Percentiles rank a stretch among this genome's conserved stretches.
Conservation (phyloP, 2,797 vertebrate genomes). For the Florisuga fusca region DNA sequence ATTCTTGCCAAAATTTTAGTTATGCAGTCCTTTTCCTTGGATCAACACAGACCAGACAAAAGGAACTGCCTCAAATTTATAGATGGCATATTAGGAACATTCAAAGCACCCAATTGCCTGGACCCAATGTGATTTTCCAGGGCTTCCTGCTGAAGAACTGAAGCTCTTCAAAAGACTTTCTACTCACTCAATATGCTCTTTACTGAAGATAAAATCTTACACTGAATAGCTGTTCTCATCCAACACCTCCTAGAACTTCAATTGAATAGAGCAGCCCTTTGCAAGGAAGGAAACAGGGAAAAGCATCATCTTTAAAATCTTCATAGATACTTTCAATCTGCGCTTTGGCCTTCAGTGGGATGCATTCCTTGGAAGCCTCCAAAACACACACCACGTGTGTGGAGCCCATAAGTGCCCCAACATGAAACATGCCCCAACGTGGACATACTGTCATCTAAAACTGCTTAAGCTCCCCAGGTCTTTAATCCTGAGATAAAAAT, state of each 20-base stretch:
- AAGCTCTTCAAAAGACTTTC: background rate
- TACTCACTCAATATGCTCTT: background rate
- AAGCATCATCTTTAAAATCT: background rate
- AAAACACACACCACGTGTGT: accelerated
- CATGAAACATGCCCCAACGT: background rate
- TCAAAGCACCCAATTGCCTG: background rate
- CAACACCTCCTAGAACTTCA: background rate
- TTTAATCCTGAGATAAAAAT: background rate
- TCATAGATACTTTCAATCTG: background rate
- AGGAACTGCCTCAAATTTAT: background rate
- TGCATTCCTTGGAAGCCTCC: background rate
- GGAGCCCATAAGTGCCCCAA: background rate
- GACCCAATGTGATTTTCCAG: background rate
- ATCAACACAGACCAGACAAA: background rate
- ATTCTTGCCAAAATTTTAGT: background rate
- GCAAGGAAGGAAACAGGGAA: background rate
- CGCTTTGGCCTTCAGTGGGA: background rate
- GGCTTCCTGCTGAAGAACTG: background rate
- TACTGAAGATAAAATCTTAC: background rate
- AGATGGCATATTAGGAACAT: background rate
- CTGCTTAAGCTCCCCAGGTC: background rate
- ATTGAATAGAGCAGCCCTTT: background rate
- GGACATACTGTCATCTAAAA: background rate
- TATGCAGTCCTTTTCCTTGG: background rate
- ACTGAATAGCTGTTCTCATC: background rate